Base-by-base conservation (phyloP, 2,888 invertebrate species). In the Pecten maximus region DNA sequence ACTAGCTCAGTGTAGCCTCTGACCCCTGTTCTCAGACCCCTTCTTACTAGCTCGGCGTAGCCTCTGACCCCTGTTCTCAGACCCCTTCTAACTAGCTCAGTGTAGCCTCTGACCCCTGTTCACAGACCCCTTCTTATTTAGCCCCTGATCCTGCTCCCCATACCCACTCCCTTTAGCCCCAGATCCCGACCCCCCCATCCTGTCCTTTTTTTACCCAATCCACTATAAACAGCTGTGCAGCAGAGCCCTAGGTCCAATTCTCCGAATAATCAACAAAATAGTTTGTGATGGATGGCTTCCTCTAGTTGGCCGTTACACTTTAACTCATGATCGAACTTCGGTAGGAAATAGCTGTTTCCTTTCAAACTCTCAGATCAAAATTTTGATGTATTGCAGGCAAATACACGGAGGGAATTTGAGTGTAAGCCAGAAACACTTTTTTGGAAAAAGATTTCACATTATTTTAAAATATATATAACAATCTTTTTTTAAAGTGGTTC, bases 291-390 rank as follows among this genome's bases (percentile, higher is more conserved):
- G n/a, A 60, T 3, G n/a, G n/a, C 28, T 60, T 60, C 60, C 60
- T 28, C 16, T 60, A n/a, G 60, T 3, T 60, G n/a, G 60, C 60
- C 60, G n/a, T n/a, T n/a, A 28, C 60, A 60, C n/a, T n/a, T 60
- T 60, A 16, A 23, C 60, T 60, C 28, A 28, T 60, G 28, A 60
- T 60, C n/a, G 60, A 8, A 50, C 50, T 50, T 8, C 50, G 8
- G 50, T 50, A 60, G 60, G 60, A 60, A 60, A 28, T 60, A 2
- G 60, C 60, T 60, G 60, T 60, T 60, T 60, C 60, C 60, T 60
- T 28, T 60, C 60, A 8, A 28, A 50, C 50, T 28, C 60, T 28
- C 19, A 54, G 50, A 10, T 19, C 15, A 60, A 60, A 60, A 28
- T 60, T 60, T 60, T 60, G 60, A 60, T 60, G 60, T 10, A 60